Percentiles rank a stretch among this genome's conserved stretches.
phyloP scores from a whole-genome alignment of 1,140 invertebrate species.

The Ceratoteleas bidentatus region DNA sequence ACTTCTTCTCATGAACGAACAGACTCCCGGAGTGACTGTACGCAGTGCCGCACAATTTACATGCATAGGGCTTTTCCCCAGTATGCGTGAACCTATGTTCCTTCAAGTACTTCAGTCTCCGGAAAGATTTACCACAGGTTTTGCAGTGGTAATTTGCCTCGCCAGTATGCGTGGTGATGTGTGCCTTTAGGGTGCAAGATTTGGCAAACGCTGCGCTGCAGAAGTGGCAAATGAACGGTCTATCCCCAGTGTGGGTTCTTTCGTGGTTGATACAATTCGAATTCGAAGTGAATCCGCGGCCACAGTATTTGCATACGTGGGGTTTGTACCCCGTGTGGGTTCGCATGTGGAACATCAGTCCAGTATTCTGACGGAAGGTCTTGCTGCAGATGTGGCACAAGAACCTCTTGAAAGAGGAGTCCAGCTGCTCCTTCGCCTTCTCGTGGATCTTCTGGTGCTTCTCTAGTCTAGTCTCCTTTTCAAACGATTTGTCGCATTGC shows the following conservation, averaged over 20 bases:
- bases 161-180: slow-evolving; percentile 77
- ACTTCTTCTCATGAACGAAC: slow-evolving; percentile 77
- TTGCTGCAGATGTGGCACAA: slow-evolving; percentile 78
- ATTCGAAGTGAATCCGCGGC: slow-evolving; percentile 83
- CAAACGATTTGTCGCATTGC: slow-evolving; percentile 84
- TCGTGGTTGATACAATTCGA: slow-evolving; percentile 82
- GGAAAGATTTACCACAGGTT: slow-evolving; percentile 82
- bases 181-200: slow-evolving; percentile 80
- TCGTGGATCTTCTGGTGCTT: slow-evolving; percentile 78
- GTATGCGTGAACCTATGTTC: slow-evolving; percentile 86
- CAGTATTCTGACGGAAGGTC: slow-evolving; percentile 76
- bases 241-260: slow-evolving; percentile 84
- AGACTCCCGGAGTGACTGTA: slow-evolving; percentile 78
- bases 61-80: slow-evolving; percentile 88
- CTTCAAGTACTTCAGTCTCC: slow-evolving; percentile 81
- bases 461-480: slow-evolving; percentile 80
- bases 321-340: slow-evolving; percentile 88
- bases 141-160: slow-evolving; percentile 79
- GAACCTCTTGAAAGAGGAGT: slow-evolving; percentile 72
- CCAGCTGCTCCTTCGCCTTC: slow-evolving; percentile 70
- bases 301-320: slow-evolving; percentile 87
- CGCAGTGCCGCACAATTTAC: slow-evolving; percentile 84
- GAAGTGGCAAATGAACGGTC: slow-evolving; percentile 83
- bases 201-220: slow-evolving; percentile 79
- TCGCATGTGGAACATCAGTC: slow-evolving; percentile 84